Percentiles rank a stretch among this genome's conserved stretches.
Conservation (phyloP, 2,797 vertebrate genomes). For the Macropodus opercularis region DNA sequence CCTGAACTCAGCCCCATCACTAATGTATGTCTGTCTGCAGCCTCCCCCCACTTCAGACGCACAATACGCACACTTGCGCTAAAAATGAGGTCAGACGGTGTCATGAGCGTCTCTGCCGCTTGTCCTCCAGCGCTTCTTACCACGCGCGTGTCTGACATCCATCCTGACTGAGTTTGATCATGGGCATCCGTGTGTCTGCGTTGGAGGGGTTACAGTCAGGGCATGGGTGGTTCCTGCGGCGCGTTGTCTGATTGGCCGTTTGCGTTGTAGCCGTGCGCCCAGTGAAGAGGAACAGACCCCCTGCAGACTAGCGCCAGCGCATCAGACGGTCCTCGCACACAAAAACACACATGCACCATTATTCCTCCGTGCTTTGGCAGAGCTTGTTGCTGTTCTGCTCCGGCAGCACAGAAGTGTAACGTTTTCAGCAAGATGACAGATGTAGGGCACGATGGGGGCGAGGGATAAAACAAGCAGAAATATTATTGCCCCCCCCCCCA, state of each 20-base stretch:
- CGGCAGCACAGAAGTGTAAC: slow-evolving; percentile 41
- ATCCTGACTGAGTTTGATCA: slow-evolving; percentile 22
- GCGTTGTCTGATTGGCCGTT: slow-evolving; percentile 70
- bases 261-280: slow-evolving; percentile 61
- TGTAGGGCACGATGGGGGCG: slow-evolving; percentile 51
- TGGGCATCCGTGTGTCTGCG: slow-evolving; percentile 17
- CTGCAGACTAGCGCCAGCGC: slow-evolving; percentile 60
- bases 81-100: slow-evolving; percentile 70
- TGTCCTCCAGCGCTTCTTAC: slow-evolving; percentile 50
- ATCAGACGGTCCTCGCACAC: slow-evolving; percentile 61
- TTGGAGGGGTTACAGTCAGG: slow-evolving; percentile 50
- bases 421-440: slow-evolving; percentile 65
- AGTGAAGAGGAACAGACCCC: slow-evolving; percentile 73
- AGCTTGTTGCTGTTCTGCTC: slow-evolving; percentile 62
- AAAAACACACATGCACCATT: slow-evolving; percentile 27
- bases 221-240: slow-evolving; percentile 54
- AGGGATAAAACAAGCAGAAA: slow-evolving; percentile 30
- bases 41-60: slow-evolving; percentile 54
- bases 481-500: too few relatives aligned
- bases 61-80: slow-evolving; percentile 26
- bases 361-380: slow-evolving; percentile 38
- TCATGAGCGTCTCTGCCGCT: slow-evolving; percentile 52
- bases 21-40: slow-evolving; percentile 71
- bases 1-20: slow-evolving; percentile 54
- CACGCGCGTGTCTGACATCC: slow-evolving; percentile 13